These are phyloP conservation scores for Thumatha senex DNA, from an alignment of 2,888 invertebrate species.

Conservation along the genomic window DNA sequence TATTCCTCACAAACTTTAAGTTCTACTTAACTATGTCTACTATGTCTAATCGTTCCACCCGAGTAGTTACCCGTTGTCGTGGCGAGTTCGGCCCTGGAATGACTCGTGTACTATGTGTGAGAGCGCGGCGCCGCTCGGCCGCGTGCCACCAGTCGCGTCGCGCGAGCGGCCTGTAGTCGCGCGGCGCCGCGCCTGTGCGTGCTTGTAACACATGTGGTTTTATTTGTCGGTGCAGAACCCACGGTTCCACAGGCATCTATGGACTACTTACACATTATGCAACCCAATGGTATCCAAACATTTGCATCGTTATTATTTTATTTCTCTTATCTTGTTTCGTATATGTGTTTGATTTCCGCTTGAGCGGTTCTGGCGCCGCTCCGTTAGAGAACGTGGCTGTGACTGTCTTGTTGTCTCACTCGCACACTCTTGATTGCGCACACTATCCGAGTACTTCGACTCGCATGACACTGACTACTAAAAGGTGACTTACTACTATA, in stretches of 20 bases:
- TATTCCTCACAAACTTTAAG: constrained; percentile 59
- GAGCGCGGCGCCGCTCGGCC: not conserved
- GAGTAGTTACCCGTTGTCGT: constrained; percentile 64
- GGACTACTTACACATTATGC: constrained; percentile 81
- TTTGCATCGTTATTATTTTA: constrained; percentile 65
- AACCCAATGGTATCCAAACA: constrained; percentile 79
- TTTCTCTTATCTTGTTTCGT: constrained; percentile 42
- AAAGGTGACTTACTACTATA: constrained; percentile 90
- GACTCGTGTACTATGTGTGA: constrained; percentile 41
- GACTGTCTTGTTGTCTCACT: constrained; percentile 61
- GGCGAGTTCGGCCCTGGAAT: constrained; percentile 53
- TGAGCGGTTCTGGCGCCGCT: constrained; percentile 32
- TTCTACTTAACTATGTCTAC: constrained; percentile 46
- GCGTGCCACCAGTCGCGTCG: constrained; percentile 5
- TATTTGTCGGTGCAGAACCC: constrained; percentile 81
- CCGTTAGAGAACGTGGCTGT: constrained; percentile 76
- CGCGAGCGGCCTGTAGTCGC: constrained; percentile 12
- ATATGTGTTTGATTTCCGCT: constrained; percentile 37
- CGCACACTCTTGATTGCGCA: constrained; percentile 39
- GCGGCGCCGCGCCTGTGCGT: constrained; percentile 30
- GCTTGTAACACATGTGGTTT: constrained; percentile 78
- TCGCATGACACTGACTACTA: constrained; percentile 67
- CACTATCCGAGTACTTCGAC: constrained; percentile 38
- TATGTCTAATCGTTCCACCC: constrained; percentile 61
- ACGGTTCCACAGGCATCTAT: constrained; percentile 80